Evolutionary conservation across 2,113 vertebrate species (phyloP).

Genomic region (Gulo gulo): DNA sequence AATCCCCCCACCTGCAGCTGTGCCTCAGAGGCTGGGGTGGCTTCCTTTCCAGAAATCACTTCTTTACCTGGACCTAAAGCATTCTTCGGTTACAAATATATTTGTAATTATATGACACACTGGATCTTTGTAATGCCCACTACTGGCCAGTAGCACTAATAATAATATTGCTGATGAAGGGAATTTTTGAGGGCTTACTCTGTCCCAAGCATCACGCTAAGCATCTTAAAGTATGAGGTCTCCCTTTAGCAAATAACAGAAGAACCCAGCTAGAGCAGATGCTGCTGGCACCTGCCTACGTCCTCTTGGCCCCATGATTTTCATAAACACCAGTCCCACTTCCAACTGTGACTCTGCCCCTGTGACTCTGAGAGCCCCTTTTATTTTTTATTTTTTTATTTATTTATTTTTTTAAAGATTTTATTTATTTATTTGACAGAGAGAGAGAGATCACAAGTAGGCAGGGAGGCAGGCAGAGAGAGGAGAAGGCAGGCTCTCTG

Average conservation of each 20-base stretch:
- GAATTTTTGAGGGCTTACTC: background rate
- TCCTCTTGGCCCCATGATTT: background rate
- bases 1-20: background rate
- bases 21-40: background rate
- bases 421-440: too few species aligned
- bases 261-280: background rate
- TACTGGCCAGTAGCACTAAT: background rate
- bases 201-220: accelerated
- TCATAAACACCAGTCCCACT: background rate
- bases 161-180: too few species aligned
- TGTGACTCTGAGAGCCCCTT: background rate
- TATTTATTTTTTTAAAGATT: too few species aligned
- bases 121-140: background rate
- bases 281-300: accelerated
- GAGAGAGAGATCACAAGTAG: too few species aligned
- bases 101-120: background rate
- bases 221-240: background rate
- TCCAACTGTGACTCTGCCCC: background rate
- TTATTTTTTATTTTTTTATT: too few species aligned
- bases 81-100: background rate
- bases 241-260: background rate
- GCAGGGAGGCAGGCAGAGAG: too few species aligned
- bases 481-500: too few species aligned
- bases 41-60: background rate
- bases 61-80: background rate